Conservation (phyloP, 2,797 vertebrate genomes). For the Rhinichthys osculus region DNA sequence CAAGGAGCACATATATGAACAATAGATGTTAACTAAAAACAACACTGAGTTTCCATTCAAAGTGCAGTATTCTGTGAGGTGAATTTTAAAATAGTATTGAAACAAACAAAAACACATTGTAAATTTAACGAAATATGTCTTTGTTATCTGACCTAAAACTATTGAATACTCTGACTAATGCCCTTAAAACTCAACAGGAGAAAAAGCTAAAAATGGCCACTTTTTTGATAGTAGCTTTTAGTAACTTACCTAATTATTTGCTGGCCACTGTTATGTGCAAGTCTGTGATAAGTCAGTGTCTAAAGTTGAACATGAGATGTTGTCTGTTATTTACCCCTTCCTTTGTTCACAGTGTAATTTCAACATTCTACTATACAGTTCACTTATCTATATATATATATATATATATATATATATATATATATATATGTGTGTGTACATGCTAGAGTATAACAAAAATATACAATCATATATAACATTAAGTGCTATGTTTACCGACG, state of each 20-base stretch:
- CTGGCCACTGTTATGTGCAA: background rate
- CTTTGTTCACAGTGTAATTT: constrained; percentile 5
- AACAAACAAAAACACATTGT: background rate
- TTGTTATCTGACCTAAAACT: background rate
- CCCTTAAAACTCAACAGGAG: background rate
- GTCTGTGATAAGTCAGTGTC: background rate
- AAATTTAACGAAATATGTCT: background rate
- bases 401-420: too few species aligned
- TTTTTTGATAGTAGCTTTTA: background rate
- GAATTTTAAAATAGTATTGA: background rate
- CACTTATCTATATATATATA: background rate
- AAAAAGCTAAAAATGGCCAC: background rate
- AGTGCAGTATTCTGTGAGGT: background rate
- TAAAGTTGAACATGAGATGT: background rate
- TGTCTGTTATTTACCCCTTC: background rate
- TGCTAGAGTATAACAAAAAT: constrained; percentile 21
- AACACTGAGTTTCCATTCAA: background rate
- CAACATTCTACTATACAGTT: background rate
- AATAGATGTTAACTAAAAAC: background rate
- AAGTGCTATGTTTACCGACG: constrained; percentile 1
- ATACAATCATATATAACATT: constrained; percentile 27
- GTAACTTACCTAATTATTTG: background rate
- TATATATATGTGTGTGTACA: background rate
- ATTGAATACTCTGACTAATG: background rate
- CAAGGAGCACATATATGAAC: background rate